phyloP scores from a whole-genome alignment of 2,797 vertebrate species.

The Scolopax bukidnonensis region DNA sequence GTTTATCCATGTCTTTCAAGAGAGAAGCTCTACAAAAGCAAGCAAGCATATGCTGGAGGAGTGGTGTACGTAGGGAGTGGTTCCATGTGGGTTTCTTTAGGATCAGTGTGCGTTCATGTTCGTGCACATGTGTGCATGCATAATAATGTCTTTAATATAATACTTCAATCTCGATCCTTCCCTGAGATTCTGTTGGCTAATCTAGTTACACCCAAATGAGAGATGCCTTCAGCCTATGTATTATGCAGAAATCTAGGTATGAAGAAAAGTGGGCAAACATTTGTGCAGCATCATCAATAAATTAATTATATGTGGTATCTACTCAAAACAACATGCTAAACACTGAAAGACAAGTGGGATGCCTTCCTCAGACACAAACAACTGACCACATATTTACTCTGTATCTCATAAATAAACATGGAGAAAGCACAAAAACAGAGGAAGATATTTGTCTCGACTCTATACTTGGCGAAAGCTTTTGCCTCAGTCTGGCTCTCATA shows the following conservation, averaged over 20 bases:
- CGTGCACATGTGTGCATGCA: background rate
- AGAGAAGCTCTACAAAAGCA: background rate
- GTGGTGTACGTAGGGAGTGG: background rate
- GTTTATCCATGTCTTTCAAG: background rate
- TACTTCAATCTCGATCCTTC: conserved; percentile 53
- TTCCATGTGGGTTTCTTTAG: background rate
- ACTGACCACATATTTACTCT: conserved; percentile 73
- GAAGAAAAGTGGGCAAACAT: conserved; percentile 54
- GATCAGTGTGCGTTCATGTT: background rate
- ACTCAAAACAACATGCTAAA: conserved; percentile 45
- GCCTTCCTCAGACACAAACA: conserved; percentile 73
- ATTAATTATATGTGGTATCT: conserved; percentile 56
- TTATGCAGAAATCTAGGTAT: conserved; percentile 59
- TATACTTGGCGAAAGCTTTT: conserved; percentile 68
- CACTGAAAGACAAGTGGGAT: conserved; percentile 73
- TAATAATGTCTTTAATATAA: conserved; percentile 52
- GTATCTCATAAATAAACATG: conserved; percentile 76
- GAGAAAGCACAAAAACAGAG: conserved; percentile 28
- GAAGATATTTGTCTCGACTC: conserved; percentile 71
- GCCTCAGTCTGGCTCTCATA: conserved; percentile 66
- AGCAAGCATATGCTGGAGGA: background rate
- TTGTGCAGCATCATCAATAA: conserved; percentile 67
- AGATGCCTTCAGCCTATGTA: conserved; percentile 53
- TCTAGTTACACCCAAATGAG: conserved; percentile 66
- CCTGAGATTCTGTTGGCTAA: conserved; percentile 58